These are phyloP conservation scores for Oscheius sp. DNA, from an alignment of 2,888 invertebrate genomes.

Conservation along the genomic window DNA sequence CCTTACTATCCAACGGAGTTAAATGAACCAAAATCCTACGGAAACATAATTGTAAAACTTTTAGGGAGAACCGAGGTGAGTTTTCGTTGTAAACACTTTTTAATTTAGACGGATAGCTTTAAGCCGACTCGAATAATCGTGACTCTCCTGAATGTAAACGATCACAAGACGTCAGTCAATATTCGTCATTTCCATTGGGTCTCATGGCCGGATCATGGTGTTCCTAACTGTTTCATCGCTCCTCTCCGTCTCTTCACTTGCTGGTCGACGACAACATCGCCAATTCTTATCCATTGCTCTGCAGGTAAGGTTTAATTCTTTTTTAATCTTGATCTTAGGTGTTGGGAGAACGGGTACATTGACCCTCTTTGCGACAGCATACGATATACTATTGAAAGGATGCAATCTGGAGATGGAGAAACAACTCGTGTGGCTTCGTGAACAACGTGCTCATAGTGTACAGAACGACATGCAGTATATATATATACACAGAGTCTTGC, in stretches of 20 bases:
- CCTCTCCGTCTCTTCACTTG: background rate
- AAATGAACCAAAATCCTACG: background rate
- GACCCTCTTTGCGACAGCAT: background rate
- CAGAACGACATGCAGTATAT: constrained; percentile 5
- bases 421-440: background rate
- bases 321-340: too few relatives aligned
- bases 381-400: background rate
- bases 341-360: background rate
- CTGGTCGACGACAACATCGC: constrained; percentile 26
- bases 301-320: constrained; percentile 37
- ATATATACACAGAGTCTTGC: background rate
- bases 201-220: background rate
- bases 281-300: constrained; percentile 52
- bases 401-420: background rate
- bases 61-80: too few relatives aligned
- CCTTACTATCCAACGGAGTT: background rate
- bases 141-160: background rate
- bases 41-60: background rate
- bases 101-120: too few relatives aligned
- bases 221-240: background rate
- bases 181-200: background rate
- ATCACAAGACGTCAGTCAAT: background rate
- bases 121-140: too few relatives aligned
- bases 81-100: too few relatives aligned
- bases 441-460: background rate